phyloP scores from a whole-genome alignment of 2,888 invertebrate species.

The Shargacucullia verbasci region DNA sequence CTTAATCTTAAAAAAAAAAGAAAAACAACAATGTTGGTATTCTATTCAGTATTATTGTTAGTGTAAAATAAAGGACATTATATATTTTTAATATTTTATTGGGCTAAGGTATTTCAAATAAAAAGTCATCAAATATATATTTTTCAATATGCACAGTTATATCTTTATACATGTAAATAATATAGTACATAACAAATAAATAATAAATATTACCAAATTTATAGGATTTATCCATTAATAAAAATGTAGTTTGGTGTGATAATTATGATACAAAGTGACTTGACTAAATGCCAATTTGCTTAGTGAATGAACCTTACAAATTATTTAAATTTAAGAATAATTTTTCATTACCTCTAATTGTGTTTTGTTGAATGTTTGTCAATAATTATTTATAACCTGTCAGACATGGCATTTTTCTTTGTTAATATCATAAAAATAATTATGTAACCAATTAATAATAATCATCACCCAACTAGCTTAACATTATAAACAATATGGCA shows the following conservation, averaged over 20 bases:
- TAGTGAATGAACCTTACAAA: constrained; percentile 65
- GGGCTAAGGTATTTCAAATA: constrained; percentile 87
- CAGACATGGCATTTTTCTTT: constrained; percentile 76
- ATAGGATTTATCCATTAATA: constrained; percentile 83
- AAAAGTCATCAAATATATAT: constrained; percentile 87
- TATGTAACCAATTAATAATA: constrained; percentile 75
- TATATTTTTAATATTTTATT: constrained; percentile 76
- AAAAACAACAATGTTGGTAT: no score
- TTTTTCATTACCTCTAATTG: constrained; percentile 76
- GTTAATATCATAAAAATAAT: constrained; percentile 68
- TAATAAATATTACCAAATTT: constrained; percentile 88
- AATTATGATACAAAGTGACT: constrained; percentile 84
- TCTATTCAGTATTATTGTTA: no score
- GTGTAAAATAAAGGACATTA: constrained; percentile 30
- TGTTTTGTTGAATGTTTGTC: constrained; percentile 68
- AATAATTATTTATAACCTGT: constrained; percentile 71
- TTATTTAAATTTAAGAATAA: constrained; percentile 69
- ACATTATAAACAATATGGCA: constrained; percentile 88
- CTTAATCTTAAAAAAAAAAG: no score
- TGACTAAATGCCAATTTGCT: constrained; percentile 84
- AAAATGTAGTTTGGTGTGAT: constrained; percentile 85
- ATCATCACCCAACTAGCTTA: constrained; percentile 85
- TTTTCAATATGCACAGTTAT: constrained; percentile 89
- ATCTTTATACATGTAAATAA: constrained; percentile 89
- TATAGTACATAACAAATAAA: constrained; percentile 89